Base-by-base conservation (phyloP, 37 sponge, comb jelly and placozoan species). In the Halichondria panicea region DNA sequence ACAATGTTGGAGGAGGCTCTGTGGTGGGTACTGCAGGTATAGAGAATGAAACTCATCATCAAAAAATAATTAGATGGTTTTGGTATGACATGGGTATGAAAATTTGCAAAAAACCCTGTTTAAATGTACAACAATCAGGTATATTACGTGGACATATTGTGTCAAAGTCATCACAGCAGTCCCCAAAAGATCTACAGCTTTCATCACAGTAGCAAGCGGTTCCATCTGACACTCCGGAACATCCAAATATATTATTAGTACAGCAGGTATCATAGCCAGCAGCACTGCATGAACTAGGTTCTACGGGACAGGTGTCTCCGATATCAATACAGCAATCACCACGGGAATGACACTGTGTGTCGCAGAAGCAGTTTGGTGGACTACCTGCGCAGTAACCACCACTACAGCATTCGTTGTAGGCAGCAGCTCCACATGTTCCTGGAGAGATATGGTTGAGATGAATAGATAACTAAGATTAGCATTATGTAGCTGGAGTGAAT, bases 91-190 rank as follows among this genome's bases (percentile, higher is more conserved):
- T n/a, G n/a, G n/a, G n/a, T n/a, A n/a, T n/a, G n/a, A n/a, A n/a
- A n/a, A n/a, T n/a, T n/a, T n/a, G n/a, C n/a, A n/a, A n/a, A n/a
- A n/a, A n/a, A n/a, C n/a, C n/a, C n/a, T n/a, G n/a, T n/a, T n/a
- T n/a, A n/a, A n/a, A n/a, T n/a, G n/a, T n/a, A n/a, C n/a, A n/a
- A n/a, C n/a, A n/a, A n/a, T n/a, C n/a, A n/a, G n/a, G n/a, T n/a
- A n/a, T n/a, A n/a, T n/a, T n/a, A n/a, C 59, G 39, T 54, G 64
- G 54, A 39, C 77, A 76, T 7, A 45, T 63, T 2, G 4, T 21
- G 13, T 63, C 4, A 6, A 62, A n/a, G n/a, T 76, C 77, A 9
- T 19, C 64, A 76, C 77, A 76, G 66, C 77, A 76, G 38, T 76
- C 77, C 3, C 33, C 39, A 31, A 64, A 63, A 1, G 7, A 21